Conservation (phyloP, 2,797 vertebrate species). For the Gila robusta region DNA sequence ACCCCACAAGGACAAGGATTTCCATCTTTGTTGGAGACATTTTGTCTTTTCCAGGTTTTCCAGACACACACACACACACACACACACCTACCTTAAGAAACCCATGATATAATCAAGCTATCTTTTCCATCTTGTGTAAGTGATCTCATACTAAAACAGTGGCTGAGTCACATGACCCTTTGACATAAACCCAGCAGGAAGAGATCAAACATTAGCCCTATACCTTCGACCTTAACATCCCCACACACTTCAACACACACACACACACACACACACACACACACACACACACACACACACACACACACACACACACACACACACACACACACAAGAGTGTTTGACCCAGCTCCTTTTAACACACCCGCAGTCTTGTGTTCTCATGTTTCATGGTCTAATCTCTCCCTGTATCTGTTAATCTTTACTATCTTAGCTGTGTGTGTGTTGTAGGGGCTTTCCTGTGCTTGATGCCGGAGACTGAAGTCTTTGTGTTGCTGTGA, state of each 20-base stretch:
- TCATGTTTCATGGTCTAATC: constrained; percentile 69
- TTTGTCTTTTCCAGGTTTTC: no score
- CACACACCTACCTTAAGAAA: neutral
- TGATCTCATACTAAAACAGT: constrained; percentile 50
- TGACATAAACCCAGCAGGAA: constrained; percentile 54
- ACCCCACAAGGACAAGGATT: neutral
- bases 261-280: no score
- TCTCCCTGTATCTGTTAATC: constrained; percentile 73
- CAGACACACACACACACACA: constrained; percentile 53
- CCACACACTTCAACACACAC: no score
- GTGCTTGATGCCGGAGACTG: constrained; percentile 72
- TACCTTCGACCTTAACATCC: constrained; percentile 32
- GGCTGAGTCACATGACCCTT: constrained; percentile 34
- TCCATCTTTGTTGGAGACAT: neutral
- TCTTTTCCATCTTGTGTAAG: constrained; percentile 49
- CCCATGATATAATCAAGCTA: constrained; percentile 38
- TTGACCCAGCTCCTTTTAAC: constrained; percentile 20
- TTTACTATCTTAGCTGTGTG: constrained; percentile 67
- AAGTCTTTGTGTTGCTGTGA: constrained; percentile 67
- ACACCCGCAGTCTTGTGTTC: constrained; percentile 52
- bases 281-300: no score
- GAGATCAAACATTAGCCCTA: constrained; percentile 52
- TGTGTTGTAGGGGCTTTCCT: constrained; percentile 69
- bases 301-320: constrained; percentile 5
- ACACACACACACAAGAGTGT: constrained; percentile 36